Evolutionary conservation across 2,888 invertebrate species (phyloP), one percentile per base, ranked within the genome.

Genomic region (Villa cingulata): DNA sequence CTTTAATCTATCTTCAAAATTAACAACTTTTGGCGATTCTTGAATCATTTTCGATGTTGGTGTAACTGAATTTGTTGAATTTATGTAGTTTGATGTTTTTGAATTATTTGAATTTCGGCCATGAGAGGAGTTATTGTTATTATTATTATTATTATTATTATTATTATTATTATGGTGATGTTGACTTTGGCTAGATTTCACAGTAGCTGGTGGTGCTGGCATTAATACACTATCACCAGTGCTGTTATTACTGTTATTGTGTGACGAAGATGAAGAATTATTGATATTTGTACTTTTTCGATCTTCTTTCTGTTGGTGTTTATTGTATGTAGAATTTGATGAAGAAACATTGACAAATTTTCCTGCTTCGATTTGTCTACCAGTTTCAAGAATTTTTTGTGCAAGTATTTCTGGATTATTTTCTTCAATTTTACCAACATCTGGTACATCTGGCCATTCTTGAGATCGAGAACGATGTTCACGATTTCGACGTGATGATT

Each of bases 381-480:
- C 89, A 0, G 87, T 88, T 67, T 90, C 90, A 36, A 90, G 70
- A 55, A 91, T 90, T 65, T 91, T 91, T 65, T 87, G 86, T 1
- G 90, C 90, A 46, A 90, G 70, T 45, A 90, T 77, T 66, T 90
- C 90, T 0, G 90, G 90, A 70, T 91, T 90, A 63, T 88, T 88
- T 63, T 91, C 91, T 62, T 90, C 86, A 50, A 90, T 90, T 68
- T 89, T 90, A 2, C 85, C 86, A 45, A 89, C 80, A 57, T 90
- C 88, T 2, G 90, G 89, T 29, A 90, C 84, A 58, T 89, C 88
- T 0, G 89, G 89, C 90, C 90, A 90, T 62, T 90, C 90, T 61
- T 89, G 88, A 1, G 88, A 86, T 3, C 89, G 76, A 7, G 84
- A 80, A 17, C 88, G 75, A 57, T 82, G 80, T 56, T 87, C 86